These are phyloP conservation scores for Callospermophilus lateralis DNA, from an alignment of 2,113 vertebrate genomes.

Conservation along the genomic window DNA sequence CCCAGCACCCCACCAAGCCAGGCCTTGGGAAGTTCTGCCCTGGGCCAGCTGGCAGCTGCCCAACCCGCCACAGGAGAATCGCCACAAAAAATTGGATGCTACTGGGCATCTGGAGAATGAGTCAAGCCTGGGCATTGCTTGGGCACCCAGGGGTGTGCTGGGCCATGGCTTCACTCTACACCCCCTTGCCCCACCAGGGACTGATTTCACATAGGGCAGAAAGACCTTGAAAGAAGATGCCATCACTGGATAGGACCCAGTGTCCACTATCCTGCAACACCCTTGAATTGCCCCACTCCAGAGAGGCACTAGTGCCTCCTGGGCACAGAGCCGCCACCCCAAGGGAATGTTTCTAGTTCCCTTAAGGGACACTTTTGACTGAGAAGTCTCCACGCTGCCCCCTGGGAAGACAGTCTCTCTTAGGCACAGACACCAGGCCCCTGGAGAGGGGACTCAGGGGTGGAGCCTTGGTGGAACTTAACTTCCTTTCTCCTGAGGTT, in stretches of 20 bases:
- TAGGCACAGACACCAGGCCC: not conserved
- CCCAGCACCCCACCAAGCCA: not conserved
- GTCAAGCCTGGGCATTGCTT: not conserved
- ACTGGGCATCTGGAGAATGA: not conserved
- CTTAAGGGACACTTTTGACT: not conserved
- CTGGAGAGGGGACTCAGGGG: not conserved
- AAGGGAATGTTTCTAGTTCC: not conserved
- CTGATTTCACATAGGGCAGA: too few species aligned
- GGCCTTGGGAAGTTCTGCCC: not conserved
- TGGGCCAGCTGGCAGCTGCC: not conserved
- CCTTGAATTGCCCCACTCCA: too few species aligned
- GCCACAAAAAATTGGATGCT: not conserved
- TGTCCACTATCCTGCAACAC: not conserved
- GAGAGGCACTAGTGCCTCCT: not conserved
- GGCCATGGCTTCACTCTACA: not conserved
- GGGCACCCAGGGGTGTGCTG: not conserved
- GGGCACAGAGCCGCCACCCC: not conserved
- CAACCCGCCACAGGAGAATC: too few species aligned
- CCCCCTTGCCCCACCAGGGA: not conserved
- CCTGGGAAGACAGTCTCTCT: too few species aligned
- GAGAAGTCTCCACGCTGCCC: not conserved
- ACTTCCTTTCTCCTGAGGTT: not conserved
- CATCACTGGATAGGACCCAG: not conserved
- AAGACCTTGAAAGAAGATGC: not conserved
- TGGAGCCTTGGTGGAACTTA: too few species aligned